phyloP scores from a whole-genome alignment of 2,888 invertebrate species.

The Diadegma fenestrale region DNA sequence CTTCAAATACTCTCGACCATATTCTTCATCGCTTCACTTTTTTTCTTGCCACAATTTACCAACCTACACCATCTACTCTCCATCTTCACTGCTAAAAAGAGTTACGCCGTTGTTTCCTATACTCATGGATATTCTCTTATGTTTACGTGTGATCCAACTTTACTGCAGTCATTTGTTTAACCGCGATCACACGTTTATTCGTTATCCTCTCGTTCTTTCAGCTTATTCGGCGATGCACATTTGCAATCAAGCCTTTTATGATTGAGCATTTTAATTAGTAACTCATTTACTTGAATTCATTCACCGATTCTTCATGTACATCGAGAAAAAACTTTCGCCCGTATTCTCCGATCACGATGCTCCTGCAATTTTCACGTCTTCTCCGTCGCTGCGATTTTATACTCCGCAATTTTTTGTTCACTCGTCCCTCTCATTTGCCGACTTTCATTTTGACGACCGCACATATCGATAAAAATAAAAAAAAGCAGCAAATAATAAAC shows the following conservation, averaged over 20 bases:
- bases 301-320: neutral
- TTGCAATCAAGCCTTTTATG: neutral
- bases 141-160: neutral
- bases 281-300: neutral
- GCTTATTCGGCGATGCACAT: neutral
- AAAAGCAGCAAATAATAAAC: conserved; percentile 23
- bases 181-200: neutral
- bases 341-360: neutral
- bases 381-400: neutral
- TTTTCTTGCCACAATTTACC: conserved; percentile 31
- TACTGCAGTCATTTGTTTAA: neutral
- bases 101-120: neutral
- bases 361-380: neutral
- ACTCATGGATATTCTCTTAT: neutral
- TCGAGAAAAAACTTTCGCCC: neutral
- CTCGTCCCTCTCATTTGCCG: conserved; percentile 8
- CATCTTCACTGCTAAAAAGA: conserved; percentile 8
- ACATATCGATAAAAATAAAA: conserved; percentile 8
- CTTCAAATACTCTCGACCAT: conserved; percentile 44
- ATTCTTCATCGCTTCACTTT: conserved; percentile 37
- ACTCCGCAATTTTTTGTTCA: conserved; percentile 1
- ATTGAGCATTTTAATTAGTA: neutral
- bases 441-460: conserved; percentile 8
- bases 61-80: conserved; percentile 14
- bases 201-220: neutral